Evolutionary conservation across 1,140 invertebrate genomes (phyloP).

Genomic region (Gonatopus flavifemur): DNA sequence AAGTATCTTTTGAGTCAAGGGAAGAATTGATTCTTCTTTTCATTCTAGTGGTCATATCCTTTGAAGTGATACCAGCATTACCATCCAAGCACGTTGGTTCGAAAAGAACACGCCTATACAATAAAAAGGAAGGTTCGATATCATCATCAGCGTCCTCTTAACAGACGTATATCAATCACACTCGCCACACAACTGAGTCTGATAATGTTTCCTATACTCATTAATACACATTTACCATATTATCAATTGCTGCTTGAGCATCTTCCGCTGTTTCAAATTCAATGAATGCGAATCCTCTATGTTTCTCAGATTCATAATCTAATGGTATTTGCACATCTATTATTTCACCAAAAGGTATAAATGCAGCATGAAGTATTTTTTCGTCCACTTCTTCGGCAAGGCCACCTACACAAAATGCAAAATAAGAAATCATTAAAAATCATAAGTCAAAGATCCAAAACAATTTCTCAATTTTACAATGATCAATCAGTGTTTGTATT

Average conservation of each 20-base stretch:
- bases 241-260: slow-evolving; percentile 97
- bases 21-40: too few species aligned
- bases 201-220: slow-evolving; percentile 4
- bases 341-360: slow-evolving; percentile 98
- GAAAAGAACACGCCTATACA: too few species aligned
- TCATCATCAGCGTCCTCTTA: too few species aligned
- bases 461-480: too few species aligned
- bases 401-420: slow-evolving; percentile 66
- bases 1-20: too few species aligned
- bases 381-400: slow-evolving; percentile 97
- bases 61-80: too few species aligned
- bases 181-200: neutral
- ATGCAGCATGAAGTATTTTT: slow-evolving; percentile 92
- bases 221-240: slow-evolving; percentile 82
- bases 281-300: slow-evolving; percentile 96
- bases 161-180: too few species aligned
- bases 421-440: slow-evolving; percentile 4
- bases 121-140: too few species aligned
- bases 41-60: too few species aligned
- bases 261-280: slow-evolving; percentile 96
- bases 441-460: slow-evolving; percentile 12
- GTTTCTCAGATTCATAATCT: slow-evolving; percentile 97
- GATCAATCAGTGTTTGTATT: too few species aligned
- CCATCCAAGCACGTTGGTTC: too few species aligned
- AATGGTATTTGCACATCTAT: slow-evolving; percentile 96